A percentile compares a stretch with the other conserved stretches of the same genome.
phyloP scores from a whole-genome alignment of 1,140 invertebrate species.

The Trachelipus rathkii region DNA sequence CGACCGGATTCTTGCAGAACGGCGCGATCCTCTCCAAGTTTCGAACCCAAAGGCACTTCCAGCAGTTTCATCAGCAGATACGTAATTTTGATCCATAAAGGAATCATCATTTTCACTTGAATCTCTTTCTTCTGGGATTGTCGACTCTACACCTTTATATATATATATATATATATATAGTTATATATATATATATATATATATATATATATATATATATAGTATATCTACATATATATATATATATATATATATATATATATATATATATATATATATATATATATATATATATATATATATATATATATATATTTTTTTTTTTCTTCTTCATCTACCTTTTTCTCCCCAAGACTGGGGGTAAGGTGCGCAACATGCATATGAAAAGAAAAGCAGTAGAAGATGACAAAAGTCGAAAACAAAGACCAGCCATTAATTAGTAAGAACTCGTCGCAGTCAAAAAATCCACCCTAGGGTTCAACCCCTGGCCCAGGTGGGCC shows the following conservation, averaged over 20 bases:
- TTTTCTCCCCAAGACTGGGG: no score
- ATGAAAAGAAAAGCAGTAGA: no score
- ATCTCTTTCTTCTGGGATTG: neutral
- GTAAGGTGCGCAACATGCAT: no score
- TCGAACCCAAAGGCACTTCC: constrained; percentile 25
- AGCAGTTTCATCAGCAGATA: neutral
- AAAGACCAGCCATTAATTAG: no score
- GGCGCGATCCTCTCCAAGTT: constrained; percentile 23
- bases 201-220: constrained; percentile 17
- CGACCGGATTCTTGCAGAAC: constrained; percentile 23
- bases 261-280: neutral
- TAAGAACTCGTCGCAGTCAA: no score
- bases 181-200: constrained; percentile 8
- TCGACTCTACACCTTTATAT: neutral
- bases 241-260: constrained; percentile 17
- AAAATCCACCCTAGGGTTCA: no score
- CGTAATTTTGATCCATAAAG: neutral
- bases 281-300: neutral
- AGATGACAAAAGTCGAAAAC: no score
- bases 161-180: no score
- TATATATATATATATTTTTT: constrained; percentile 16
- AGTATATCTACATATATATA: constrained; percentile 14
- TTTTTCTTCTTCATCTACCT: no score
- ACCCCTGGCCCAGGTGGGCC: no score
- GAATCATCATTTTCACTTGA: neutral